These are phyloP conservation scores for Orientallactaga sibirica DNA, from an alignment of 2,797 vertebrate genomes.

Conservation along the genomic window DNA sequence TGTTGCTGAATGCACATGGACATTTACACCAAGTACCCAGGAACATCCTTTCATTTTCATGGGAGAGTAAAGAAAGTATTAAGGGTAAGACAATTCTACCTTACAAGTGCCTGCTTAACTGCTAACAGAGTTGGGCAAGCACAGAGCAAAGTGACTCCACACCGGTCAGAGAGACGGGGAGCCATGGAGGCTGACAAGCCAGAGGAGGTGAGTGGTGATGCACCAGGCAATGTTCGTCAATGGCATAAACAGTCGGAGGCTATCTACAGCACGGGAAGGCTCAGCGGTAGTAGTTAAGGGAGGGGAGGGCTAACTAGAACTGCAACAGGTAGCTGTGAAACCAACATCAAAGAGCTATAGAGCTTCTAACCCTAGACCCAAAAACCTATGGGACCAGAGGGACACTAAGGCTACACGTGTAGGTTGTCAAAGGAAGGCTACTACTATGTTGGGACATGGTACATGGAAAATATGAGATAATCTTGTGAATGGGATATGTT, in stretches of 20 bases:
- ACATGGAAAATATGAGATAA: neutral
- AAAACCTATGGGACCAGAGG: neutral
- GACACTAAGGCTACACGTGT: neutral
- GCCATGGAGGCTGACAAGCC: too few relatives aligned
- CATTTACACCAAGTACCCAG: neutral
- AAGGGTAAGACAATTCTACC: neutral
- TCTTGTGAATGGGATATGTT: neutral
- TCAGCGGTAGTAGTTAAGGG: neutral
- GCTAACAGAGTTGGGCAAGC: neutral
- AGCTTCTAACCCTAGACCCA: neutral
- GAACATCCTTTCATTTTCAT: neutral
- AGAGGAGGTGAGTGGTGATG: neutral
- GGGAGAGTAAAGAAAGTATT: neutral
- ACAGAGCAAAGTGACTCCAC: neutral
- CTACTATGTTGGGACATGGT: too few relatives aligned
- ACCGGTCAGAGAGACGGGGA: neutral
- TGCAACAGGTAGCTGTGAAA: neutral
- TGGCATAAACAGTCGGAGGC: neutral
- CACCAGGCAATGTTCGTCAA: neutral
- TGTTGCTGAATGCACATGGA: neutral
- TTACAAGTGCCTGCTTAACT: neutral
- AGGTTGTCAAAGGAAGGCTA: neutral
- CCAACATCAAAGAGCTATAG: neutral
- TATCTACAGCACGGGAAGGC: neutral
- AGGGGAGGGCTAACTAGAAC: neutral